Percentiles rank a stretch among this genome's conserved stretches.
Conservation (phyloP, 2,888 invertebrate species). For the Sepiola atlantica region DNA sequence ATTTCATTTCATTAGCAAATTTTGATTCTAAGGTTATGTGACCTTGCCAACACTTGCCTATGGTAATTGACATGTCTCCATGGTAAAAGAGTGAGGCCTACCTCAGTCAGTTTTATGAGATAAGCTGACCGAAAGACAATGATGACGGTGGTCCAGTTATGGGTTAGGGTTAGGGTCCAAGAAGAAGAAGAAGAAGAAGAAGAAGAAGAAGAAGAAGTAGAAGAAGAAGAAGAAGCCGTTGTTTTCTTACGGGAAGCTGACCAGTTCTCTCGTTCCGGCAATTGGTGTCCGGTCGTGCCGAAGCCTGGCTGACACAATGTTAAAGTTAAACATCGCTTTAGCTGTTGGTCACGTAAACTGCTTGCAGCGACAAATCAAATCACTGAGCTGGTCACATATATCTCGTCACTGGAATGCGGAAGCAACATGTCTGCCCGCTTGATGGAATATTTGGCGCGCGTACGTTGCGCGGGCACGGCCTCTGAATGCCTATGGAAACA, state of each 20-base stretch:
- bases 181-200: too few relatives aligned
- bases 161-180: too few relatives aligned
- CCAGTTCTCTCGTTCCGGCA: neutral
- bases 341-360: neutral
- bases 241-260: neutral
- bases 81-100: neutral
- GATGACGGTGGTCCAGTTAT: neutral
- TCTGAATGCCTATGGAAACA: neutral
- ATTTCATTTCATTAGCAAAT: neutral
- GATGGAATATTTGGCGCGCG: conserved; percentile 24
- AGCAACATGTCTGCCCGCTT: neutral
- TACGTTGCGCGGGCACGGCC: neutral
- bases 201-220: too few relatives aligned
- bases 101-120: neutral
- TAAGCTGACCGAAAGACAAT: neutral
- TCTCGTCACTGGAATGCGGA: neutral
- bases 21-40: neutral
- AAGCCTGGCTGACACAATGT: neutral
- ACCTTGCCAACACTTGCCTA: neutral
- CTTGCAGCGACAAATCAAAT: neutral
- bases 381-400: neutral
- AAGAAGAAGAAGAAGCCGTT: neutral
- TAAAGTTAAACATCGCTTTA: neutral
- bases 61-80: neutral
- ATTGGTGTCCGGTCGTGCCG: conserved; percentile 32